Base-by-base conservation (phyloP, 2,888 invertebrate species). In the Megastigmus dorsalis region DNA sequence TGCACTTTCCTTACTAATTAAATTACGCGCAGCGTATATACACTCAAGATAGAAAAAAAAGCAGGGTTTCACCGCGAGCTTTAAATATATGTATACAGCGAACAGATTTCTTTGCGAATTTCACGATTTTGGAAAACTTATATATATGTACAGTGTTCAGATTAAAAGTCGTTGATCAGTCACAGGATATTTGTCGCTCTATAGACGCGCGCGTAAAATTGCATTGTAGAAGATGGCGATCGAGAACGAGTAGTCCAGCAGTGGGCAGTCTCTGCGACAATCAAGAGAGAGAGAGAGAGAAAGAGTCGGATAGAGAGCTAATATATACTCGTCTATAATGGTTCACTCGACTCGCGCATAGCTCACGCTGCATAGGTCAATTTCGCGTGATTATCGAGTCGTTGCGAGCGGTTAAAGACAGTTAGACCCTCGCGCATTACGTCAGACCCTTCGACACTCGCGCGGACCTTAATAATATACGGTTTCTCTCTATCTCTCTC, bases 371-470 rank as follows among this genome's bases (percentile, higher is more conserved):
- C 77, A 79, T 79, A 77, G 78, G 81, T 82, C 82, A 84, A 83
- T 83, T 83, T 80, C 78, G 76, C 60, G 63, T 81, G 81, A 84
- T 83, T 83, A 83, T 82, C 79, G 66, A 79, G 80, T 80, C 74
- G 82, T 79, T 80, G 79, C 65, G 9, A 80, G 78, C 74, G 81
- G 79, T 84, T 83, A 81, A 79, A 82, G 80, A 80, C 80, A 78
- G 79, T 84, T 82, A 81, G 76, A 54, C 73, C 70, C 43, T 7
- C 30, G 26, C 45, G n/a, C 52, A 52, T 71, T 76, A 43, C 62
- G 62, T 59, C 63, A 60, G 13, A 57, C 18, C 26, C 20, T 50
- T 65, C 57, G 36, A 9, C 50, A 9, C 50, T 20, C 6, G n/a
- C 38, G 13, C 13, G 28, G 41, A 30, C 23, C 50, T 26, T 63